Base-by-base conservation (phyloP, 2,113 vertebrate genomes). In the Zonotrichia leucophrys region DNA sequence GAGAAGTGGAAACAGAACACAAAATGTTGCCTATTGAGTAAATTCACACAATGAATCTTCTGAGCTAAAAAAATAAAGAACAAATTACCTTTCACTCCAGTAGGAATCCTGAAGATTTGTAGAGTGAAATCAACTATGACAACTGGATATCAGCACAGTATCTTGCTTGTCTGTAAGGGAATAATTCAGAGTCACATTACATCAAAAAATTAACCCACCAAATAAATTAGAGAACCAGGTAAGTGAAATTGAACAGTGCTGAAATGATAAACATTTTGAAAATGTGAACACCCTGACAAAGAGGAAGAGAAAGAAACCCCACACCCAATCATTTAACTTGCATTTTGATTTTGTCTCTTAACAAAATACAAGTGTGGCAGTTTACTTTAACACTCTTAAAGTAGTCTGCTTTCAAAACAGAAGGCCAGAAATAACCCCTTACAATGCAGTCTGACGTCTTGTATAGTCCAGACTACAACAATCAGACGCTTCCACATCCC, bases 21-120 rank as follows among this genome's bases (percentile, higher is more conserved):
- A 39, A 52, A 44, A 60, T 31, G 68, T 41, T 6, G 3, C 9
- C 12, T 81, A 47, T 44, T 69, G 33, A 47, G 4, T 23, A 50
- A 82, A 73, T 37, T 53, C n/a, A 35, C 24, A 24, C 9, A 21
- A 10, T 59, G 7, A 67, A 52, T 44, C 39, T 67, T 67, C 24
- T 23, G 27, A 53, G 35, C 63, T 5, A 18, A 44, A 60, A 56
- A 58, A 42, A 47, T 9, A 53, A 53, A 37, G 5, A 8, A 28
- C 22, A 72, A 76, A 10, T 92, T 95, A 96, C 94, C 94, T 95
- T 59, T 60, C 58, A 79, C 37, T 79, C 86, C 77, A 80, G 7
- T 10, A 87, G 41, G 66, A 72, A 60, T 60, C 77, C 31, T 82
- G n/a, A 93, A 72, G 52, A 87, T 35, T 41, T 63, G 66, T 9